Percentiles rank a stretch among this genome's conserved stretches.
phyloP scores from a whole-genome alignment of 2,797 vertebrate species.

The Zalophus californianus region DNA sequence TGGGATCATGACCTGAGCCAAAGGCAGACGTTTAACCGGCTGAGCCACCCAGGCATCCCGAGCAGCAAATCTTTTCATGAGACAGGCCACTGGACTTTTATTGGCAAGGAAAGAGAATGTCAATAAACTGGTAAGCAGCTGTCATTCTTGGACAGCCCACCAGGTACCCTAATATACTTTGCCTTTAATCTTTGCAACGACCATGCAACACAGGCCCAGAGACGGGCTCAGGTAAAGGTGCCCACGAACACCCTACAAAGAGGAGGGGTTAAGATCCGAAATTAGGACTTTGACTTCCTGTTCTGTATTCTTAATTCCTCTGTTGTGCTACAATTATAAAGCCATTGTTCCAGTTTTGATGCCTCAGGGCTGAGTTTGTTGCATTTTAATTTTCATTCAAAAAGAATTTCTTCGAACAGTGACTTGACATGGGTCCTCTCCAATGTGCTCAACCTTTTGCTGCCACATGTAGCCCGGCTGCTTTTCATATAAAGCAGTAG shows the following conservation, averaged over 20 bases:
- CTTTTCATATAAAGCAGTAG: not conserved
- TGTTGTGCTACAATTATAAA: not conserved
- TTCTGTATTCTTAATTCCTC: not conserved
- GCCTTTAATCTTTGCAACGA: not conserved
- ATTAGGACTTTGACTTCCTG: not conserved
- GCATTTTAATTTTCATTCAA: conserved; percentile 58
- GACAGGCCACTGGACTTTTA: not conserved
- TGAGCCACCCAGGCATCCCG: not conserved
- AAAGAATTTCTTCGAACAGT: conserved; percentile 25
- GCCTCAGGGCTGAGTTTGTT: not conserved
- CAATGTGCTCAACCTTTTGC: not conserved
- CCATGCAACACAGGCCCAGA: not conserved
- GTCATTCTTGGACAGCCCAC: not conserved
- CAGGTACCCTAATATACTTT: not conserved
- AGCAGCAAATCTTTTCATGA: not conserved
- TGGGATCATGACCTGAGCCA: too few species aligned
- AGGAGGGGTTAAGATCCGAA: not conserved
- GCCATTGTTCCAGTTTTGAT: not conserved
- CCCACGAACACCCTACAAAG: not conserved
- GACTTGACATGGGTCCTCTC: not conserved
- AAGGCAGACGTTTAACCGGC: too few species aligned
- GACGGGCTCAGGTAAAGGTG: not conserved
- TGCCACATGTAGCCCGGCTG: not conserved
- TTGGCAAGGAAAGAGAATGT: not conserved
- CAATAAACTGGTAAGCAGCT: not conserved